Conservation (phyloP, 92 coral and sea anemone genomes). For the Zoanthus sociatus region DNA sequence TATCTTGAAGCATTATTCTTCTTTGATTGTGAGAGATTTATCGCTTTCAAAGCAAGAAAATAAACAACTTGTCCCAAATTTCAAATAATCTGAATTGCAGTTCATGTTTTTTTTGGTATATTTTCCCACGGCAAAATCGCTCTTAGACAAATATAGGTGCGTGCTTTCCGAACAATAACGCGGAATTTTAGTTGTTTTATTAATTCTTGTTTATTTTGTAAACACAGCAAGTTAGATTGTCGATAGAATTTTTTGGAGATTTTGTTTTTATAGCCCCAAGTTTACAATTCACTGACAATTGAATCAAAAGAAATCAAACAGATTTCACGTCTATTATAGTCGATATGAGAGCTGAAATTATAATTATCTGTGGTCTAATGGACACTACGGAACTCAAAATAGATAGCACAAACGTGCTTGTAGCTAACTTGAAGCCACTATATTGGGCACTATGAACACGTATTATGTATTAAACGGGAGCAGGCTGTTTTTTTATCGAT, state of each 20-base stretch:
- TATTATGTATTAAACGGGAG: no score
- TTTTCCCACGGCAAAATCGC: conserved; percentile 46
- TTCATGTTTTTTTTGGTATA: conserved; percentile 9
- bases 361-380: not conserved
- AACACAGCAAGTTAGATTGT: conserved; percentile 24
- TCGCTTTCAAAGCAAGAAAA: not conserved
- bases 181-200: not conserved
- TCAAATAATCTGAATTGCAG: not conserved
- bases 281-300: conserved; percentile 30
- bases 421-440: no score
- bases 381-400: not conserved
- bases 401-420: no score
- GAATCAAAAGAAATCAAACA: conserved; percentile 18
- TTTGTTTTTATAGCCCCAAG: conserved; percentile 43
- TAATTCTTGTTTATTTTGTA: conserved; percentile 24
- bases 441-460: no score
- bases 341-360: not conserved
- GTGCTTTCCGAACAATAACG: conserved; percentile 7
- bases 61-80: not conserved
- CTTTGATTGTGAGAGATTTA: not conserved
- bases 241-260: not conserved
- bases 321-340: conserved; percentile 1
- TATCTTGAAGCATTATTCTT: not conserved
- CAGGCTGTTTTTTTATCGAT: no score
- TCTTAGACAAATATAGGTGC: conserved; percentile 43